phyloP scores from a whole-genome alignment of 2,888 invertebrate species.

The Ditula angustiorana region DNA sequence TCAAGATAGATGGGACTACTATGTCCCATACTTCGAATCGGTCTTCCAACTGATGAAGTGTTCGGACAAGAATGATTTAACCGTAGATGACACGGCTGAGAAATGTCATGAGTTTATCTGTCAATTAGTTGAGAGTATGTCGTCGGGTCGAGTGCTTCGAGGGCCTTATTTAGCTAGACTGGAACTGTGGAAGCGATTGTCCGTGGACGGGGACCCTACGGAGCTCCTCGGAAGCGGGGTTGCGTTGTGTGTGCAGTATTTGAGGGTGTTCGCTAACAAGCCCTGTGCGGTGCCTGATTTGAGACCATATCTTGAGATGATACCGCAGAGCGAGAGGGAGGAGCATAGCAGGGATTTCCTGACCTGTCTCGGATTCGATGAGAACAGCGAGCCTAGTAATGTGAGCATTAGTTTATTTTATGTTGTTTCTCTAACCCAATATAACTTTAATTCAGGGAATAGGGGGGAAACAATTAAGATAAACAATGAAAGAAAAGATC shows the following conservation, averaged over 20 bases:
- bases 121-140: slow-evolving; percentile 80
- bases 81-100: slow-evolving; percentile 73
- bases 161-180: slow-evolving; percentile 94
- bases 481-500: too few relatives aligned
- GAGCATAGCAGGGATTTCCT: slow-evolving; percentile 86
- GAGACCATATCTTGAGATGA: slow-evolving; percentile 89
- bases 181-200: slow-evolving; percentile 89
- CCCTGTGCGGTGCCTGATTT: slow-evolving; percentile 95
- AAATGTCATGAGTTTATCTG: slow-evolving; percentile 78
- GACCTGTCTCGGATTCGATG: slow-evolving; percentile 87
- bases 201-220: slow-evolving; percentile 82
- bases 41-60: slow-evolving; percentile 87
- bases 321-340: slow-evolving; percentile 87
- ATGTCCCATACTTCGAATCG: slow-evolving; percentile 89
- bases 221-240: slow-evolving; percentile 86
- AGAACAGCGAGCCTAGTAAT: slow-evolving; percentile 87
- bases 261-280: slow-evolving; percentile 93
- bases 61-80: slow-evolving; percentile 55
- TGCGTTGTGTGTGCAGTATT: slow-evolving; percentile 91
- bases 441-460: too few relatives aligned
- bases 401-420: slow-evolving; percentile 71
- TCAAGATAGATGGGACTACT: slow-evolving; percentile 90
- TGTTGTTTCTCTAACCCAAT: too few relatives aligned
- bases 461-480: too few relatives aligned
- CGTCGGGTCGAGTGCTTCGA: slow-evolving; percentile 83